These are phyloP conservation scores for Parnassius smintheus DNA, from an alignment of 2,888 invertebrate genomes.

Conservation along the genomic window DNA sequence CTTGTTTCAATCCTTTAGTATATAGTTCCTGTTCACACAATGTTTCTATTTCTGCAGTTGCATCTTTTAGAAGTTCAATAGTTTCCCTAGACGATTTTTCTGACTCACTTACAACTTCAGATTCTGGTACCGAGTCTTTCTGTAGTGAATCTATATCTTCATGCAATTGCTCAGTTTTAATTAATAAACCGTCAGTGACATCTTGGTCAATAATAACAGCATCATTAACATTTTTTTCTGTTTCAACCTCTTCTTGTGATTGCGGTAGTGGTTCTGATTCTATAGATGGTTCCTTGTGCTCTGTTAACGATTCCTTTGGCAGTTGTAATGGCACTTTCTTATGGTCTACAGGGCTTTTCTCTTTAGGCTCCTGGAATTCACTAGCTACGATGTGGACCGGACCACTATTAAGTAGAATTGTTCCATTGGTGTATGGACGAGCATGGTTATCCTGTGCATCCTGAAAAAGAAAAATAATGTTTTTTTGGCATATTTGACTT, in stretches of 20 bases:
- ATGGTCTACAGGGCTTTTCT: conserved; percentile 44
- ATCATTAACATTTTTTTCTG: not conserved
- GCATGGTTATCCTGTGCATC: conserved; percentile 67
- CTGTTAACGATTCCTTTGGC: not conserved
- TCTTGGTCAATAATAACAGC: not conserved
- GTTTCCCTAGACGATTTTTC: conserved; percentile 32
- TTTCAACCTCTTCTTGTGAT: conserved; percentile 6
- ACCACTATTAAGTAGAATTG: conserved; percentile 60
- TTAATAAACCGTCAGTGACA: not conserved
- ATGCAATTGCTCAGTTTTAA: not conserved
- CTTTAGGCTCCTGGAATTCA: conserved; percentile 58
- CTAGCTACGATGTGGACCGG: conserved; percentile 69
- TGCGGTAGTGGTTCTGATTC: conserved; percentile 23
- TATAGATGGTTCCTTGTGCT: conserved; percentile 27
- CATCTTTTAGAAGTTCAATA: conserved; percentile 28
- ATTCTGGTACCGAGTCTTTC: not conserved
- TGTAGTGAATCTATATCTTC: not conserved
- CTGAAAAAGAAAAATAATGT: conserved; percentile 41
- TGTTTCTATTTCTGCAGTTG: conserved; percentile 3
- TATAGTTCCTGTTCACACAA: not conserved
- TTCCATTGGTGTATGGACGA: conserved; percentile 73
- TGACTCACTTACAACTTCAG: not conserved
- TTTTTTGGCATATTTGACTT: not conserved
- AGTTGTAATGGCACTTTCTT: conserved; percentile 3
- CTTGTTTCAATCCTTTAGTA: not conserved